Conservation (phyloP, 2,888 invertebrate species). For the Scaptomyza parva region DNA sequence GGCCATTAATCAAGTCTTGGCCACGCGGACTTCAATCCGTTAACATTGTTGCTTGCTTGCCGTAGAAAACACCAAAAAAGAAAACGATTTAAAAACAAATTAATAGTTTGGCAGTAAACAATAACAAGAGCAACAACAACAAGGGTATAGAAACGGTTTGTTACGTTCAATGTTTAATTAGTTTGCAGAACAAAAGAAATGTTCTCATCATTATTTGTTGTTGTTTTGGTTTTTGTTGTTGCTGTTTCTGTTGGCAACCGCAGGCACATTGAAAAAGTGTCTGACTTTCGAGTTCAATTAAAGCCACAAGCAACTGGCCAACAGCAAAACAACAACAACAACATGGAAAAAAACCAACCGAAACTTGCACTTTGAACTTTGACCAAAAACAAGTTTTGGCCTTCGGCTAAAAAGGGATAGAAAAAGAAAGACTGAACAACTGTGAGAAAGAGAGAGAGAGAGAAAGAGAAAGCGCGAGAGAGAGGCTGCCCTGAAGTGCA, state of each 20-base stretch:
- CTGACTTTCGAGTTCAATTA: constrained; percentile 65
- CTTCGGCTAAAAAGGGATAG: constrained; percentile 30
- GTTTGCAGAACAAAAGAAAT: constrained; percentile 63
- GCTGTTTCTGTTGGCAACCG: constrained; percentile 32
- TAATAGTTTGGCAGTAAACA: constrained; percentile 60
- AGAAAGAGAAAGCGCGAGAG: not conserved
- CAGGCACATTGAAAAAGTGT: constrained; percentile 53
- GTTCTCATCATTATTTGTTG: constrained; percentile 17
- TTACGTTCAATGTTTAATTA: constrained; percentile 71
- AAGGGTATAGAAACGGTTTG: not conserved
- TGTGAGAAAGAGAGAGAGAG: not conserved
- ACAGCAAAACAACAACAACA: not conserved
- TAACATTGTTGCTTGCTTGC: constrained; percentile 12
- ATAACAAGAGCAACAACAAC: constrained; percentile 10
- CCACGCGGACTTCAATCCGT: constrained; percentile 18
- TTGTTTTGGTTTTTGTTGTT: not conserved
- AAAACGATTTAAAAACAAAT: constrained; percentile 76
- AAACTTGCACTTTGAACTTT: constrained; percentile 61
- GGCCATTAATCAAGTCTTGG: constrained; percentile 67
- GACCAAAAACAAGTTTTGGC: constrained; percentile 37
- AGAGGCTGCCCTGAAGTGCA: constrained; percentile 22
- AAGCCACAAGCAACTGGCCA: constrained; percentile 61
- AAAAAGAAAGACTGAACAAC: not conserved
- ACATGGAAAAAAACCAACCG: constrained; percentile 13
- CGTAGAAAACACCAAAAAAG: constrained; percentile 14